Conservation (phyloP, 1,140 invertebrate species). For the Drosophila pruinosa region DNA sequence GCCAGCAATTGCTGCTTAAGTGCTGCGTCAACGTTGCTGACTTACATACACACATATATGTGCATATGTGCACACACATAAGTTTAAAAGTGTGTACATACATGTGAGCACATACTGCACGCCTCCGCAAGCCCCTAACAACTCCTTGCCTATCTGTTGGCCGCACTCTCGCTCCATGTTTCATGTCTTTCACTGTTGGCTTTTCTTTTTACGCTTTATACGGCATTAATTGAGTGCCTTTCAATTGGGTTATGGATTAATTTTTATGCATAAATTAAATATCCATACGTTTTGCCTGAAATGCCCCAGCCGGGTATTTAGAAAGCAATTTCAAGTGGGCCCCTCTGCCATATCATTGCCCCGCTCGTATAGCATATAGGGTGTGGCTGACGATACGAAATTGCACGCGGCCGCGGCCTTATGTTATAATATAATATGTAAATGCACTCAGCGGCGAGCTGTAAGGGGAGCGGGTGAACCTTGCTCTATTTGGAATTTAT, state of each 20-base stretch:
- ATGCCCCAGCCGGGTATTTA: constrained; percentile 54
- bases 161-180: constrained; percentile 70
- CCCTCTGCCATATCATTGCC: neutral
- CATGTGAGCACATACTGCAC: neutral
- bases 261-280: constrained; percentile 81
- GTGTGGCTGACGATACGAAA: constrained; percentile 32
- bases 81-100: neutral
- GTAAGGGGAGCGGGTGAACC: constrained; percentile 4
- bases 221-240: constrained; percentile 78
- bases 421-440: neutral
- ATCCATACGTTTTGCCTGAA: constrained; percentile 51
- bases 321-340: constrained; percentile 76
- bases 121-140: constrained; percentile 17
- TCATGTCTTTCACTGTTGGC: constrained; percentile 71
- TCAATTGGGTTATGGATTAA: constrained; percentile 81
- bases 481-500: constrained; percentile 2
- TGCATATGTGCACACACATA: constrained; percentile 6
- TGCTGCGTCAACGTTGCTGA: constrained; percentile 78
- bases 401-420: constrained; percentile 17
- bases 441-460: neutral
- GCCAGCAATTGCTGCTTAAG: constrained; percentile 77
- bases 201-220: constrained; percentile 77
- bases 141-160: neutral
- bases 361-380: constrained; percentile 31
- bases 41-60: constrained; percentile 55